Evolutionary conservation across 2,797 vertebrate species (phyloP).

Genomic region (Taenioides sp.): DNA sequence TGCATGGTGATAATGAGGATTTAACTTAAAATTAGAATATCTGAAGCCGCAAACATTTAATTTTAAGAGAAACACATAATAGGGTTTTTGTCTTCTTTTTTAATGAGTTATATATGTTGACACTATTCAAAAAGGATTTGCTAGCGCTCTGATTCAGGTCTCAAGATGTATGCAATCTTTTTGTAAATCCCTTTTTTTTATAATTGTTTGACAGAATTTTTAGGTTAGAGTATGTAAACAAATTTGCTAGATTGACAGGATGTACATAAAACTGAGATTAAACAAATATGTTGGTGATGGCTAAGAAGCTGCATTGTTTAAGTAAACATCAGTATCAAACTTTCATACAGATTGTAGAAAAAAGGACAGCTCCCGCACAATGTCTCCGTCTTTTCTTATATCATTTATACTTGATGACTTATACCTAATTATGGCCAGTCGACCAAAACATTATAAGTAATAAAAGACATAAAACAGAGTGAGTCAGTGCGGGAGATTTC

Average conservation of each 20-base stretch:
- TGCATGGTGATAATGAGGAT: constrained; percentile 21
- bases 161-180: constrained; percentile 6
- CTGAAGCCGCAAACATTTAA: background rate
- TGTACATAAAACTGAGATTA: background rate
- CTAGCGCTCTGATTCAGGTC: constrained; percentile 4
- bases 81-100: background rate
- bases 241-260: background rate
- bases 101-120: background rate
- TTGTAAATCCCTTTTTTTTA: no score
- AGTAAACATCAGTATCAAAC: no score
- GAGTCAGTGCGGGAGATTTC: no score
- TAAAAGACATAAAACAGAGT: no score
- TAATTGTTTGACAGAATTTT: background rate
- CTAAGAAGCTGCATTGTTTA: no score
- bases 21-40: background rate
- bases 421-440: no score
- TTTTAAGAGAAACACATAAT: background rate
- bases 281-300: background rate
- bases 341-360: no score
- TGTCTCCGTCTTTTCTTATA: no score
- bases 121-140: background rate
- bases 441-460: no score
- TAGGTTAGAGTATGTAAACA: background rate
- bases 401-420: no score
- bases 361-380: no score